Base-by-base conservation (phyloP, 2,888 invertebrate species). In the Athrips mouffetella region DNA sequence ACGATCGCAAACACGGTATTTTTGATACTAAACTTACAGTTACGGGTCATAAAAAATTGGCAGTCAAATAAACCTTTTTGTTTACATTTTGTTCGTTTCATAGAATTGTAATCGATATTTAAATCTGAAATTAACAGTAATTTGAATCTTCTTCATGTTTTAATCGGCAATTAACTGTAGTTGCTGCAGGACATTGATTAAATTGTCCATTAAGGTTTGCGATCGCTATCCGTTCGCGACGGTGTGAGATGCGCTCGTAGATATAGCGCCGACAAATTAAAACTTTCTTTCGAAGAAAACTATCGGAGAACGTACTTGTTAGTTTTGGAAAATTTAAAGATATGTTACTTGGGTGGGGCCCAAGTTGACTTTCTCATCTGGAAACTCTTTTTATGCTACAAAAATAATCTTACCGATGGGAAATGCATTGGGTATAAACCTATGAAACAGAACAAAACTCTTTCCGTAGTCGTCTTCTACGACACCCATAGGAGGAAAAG, bases 251-350 rank as follows among this genome's bases (percentile, higher is more conserved):
- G 41, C 48, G 25, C 39, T 31, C 41, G 23, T 25, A 47, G 52
- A 55, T 51, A 52, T 6, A 13, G 11, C 6, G 33, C 47, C 18
- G 52, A 52, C 50, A 55, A 53, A 55, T 55, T 53, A 55, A 53
- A 53, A 53, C 49, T 49, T 49, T 47, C 42, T 47, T 45, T 40
- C 41, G 29, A 18, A 44, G 47, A 44, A 44, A 45, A 45, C 45
- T 45, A 49, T 49, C 20, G 27, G 30, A 18, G 21, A 8, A 5
- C n/a, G 5, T 31, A 18, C 39, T 39, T 27, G 7, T 2, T 10
- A 2, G 3, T n/a, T 27, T 27, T 8, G 8, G 27, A n/a, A n/a
- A n/a, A n/a, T 5, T 27, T 27, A 8, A 27, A 27, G 27, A 27
- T 27, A 27, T 27, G 27, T 27, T 27, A 27, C 8, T n/a, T n/a